A percentile compares a stretch with the other conserved stretches of the same genome.
These are phyloP conservation scores for Phoeniculus purpureus DNA, from an alignment of 2,797 vertebrate species.

Conservation along the genomic window DNA sequence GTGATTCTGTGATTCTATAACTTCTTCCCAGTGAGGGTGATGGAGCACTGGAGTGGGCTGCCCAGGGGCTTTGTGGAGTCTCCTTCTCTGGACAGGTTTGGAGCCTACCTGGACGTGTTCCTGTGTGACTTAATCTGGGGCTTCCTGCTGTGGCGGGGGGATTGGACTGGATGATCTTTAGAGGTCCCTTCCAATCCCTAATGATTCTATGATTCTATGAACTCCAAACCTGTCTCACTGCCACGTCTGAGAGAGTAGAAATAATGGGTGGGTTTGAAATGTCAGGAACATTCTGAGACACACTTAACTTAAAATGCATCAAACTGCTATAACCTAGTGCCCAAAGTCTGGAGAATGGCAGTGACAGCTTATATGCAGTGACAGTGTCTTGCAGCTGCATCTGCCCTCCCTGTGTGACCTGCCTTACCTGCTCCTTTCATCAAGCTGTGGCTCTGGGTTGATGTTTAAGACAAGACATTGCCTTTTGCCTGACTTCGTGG, in stretches of 20 bases:
- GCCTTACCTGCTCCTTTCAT: background rate
- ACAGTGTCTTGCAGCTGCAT: background rate
- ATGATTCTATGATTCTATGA: too few species aligned
- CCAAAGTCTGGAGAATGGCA: background rate
- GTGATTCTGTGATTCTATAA: too few species aligned
- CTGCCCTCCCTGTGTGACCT: background rate
- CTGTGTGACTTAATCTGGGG: too few species aligned
- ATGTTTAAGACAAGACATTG: background rate
- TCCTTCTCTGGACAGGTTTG: too few species aligned
- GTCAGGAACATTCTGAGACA: background rate
- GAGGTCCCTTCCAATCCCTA: too few species aligned
- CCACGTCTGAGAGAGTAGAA: accelerated
- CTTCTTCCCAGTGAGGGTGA: too few species aligned
- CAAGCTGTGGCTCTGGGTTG: background rate
- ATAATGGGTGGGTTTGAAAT: background rate
- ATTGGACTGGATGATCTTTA: too few species aligned
- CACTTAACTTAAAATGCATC: background rate
- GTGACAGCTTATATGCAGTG: background rate
- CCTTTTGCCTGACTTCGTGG: background rate
- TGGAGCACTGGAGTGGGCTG: too few species aligned
- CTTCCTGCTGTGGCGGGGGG: too few species aligned
- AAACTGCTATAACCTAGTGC: background rate
- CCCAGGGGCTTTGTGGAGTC: too few species aligned
- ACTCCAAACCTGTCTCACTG: background rate
- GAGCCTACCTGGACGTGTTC: too few species aligned